Conservation (phyloP, 2,888 invertebrate species). For the Hyalella azteca region DNA sequence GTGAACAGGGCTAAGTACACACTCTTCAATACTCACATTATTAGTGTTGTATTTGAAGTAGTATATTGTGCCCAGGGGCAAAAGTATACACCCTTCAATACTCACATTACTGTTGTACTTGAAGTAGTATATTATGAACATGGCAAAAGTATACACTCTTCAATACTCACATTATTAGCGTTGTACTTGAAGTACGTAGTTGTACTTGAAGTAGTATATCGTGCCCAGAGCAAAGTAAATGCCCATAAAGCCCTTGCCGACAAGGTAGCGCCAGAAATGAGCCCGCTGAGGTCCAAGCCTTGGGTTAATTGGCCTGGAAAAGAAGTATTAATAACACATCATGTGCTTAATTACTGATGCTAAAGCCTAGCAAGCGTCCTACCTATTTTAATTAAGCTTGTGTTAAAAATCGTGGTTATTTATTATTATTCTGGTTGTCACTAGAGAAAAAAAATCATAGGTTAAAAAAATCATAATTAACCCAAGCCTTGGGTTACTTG, state of each 20-base stretch:
- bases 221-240: constrained; percentile 66
- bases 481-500: too few relatives aligned
- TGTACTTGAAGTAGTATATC: constrained; percentile 84
- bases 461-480: too few relatives aligned
- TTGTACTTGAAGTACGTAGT: too few relatives aligned
- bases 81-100: background rate
- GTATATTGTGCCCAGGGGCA: constrained; percentile 70
- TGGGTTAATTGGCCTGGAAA: constrained; percentile 62
- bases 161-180: constrained; percentile 72
- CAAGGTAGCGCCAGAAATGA: constrained; percentile 68
- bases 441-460: too few relatives aligned
- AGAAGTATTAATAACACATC: too few relatives aligned
- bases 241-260: constrained; percentile 71
- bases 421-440: too few relatives aligned
- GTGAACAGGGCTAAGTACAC: too few relatives aligned
- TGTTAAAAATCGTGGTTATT: too few relatives aligned
- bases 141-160: background rate
- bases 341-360: too few relatives aligned
- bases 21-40: constrained; percentile 72
- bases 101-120: background rate
- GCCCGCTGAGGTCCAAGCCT: constrained; percentile 69
- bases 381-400: too few relatives aligned
- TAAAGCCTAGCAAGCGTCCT: too few relatives aligned
- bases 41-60: constrained; percentile 82
- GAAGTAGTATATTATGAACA: background rate